These are phyloP conservation scores for Heliconius eleuchia DNA, from an alignment of 1,140 invertebrate genomes.

Conservation along the genomic window DNA sequence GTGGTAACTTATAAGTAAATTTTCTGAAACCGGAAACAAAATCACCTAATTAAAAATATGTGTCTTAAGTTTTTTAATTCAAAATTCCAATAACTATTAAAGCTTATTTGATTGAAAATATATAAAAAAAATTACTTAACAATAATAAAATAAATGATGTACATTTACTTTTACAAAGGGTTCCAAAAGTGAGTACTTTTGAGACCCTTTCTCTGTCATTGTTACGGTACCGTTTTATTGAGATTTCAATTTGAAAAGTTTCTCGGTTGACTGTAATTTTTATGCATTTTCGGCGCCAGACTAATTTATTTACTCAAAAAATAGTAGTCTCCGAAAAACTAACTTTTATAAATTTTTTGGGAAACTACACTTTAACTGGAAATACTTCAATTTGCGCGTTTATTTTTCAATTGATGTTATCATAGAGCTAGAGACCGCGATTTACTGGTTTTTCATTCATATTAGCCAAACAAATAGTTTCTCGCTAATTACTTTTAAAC, in stretches of 20 bases:
- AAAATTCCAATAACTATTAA: not conserved
- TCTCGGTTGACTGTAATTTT: conserved; percentile 1
- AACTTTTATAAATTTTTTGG: conserved; percentile 8
- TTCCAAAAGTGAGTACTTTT: not conserved
- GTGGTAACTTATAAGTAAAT: conserved; percentile 70
- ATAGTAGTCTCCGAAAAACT: conserved; percentile 3
- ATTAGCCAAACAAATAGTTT: conserved; percentile 58
- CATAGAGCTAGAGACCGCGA: conserved; percentile 35
- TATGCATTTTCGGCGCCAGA: not conserved
- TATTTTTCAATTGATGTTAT: conserved; percentile 57
- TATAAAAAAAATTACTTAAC: not conserved
- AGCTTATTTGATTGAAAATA: not conserved
- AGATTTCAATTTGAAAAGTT: conserved; percentile 4
- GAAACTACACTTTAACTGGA: conserved; percentile 15
- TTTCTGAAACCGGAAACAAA: conserved; percentile 51
- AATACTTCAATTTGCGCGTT: conserved; percentile 36
- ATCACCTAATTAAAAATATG: conserved; percentile 62
- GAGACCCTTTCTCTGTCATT: not conserved
- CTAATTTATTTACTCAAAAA: conserved; percentile 16
- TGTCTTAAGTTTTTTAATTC: not conserved
- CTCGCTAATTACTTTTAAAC: conserved; percentile 57
- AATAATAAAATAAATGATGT: not conserved
- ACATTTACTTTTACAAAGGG: not conserved
- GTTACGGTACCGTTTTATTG: not conserved
- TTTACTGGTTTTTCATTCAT: conserved; percentile 42